These are phyloP conservation scores for Abrostola tripartita DNA, from an alignment of 2,888 invertebrate species.

Conservation along the genomic window DNA sequence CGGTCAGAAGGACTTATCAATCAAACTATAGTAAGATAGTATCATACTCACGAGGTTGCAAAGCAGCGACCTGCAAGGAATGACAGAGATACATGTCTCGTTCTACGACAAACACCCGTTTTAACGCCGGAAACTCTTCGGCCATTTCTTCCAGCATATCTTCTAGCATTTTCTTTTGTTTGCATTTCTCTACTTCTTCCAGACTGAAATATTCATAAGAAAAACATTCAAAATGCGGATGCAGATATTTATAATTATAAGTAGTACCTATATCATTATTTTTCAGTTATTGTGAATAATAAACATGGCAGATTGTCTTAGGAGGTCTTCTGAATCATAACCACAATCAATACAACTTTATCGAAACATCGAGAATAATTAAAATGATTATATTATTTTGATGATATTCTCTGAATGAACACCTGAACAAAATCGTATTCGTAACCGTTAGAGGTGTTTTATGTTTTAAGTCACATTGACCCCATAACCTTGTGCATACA, in stretches of 20 bases:
- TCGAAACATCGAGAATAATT: no score
- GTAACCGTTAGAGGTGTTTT: no score
- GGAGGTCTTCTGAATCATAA: no score
- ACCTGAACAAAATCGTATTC: no score
- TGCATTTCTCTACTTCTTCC: constrained; percentile 98
- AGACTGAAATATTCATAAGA: constrained; percentile 85
- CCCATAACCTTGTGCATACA: no score
- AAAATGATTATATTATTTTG: no score
- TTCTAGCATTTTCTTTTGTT: constrained; percentile 96
- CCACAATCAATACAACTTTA: no score
- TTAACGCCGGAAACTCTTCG: constrained; percentile 96
- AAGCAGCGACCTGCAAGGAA: constrained; percentile 92
- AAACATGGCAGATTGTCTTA: no score
- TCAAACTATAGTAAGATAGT: background rate
- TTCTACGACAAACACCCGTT: constrained; percentile 97
- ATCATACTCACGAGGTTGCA: constrained; percentile 76
- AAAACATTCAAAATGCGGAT: background rate
- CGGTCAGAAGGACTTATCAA: background rate
- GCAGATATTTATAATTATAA: background rate
- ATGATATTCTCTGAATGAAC: no score
- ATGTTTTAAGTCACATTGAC: no score
- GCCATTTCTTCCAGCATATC: constrained; percentile 97
- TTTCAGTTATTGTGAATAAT: no score
- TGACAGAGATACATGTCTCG: constrained; percentile 97
- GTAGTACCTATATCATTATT: background rate